Conservation (phyloP, 37 sponge, comb jelly and placozoan genomes). For the Spongia lamella region DNA sequence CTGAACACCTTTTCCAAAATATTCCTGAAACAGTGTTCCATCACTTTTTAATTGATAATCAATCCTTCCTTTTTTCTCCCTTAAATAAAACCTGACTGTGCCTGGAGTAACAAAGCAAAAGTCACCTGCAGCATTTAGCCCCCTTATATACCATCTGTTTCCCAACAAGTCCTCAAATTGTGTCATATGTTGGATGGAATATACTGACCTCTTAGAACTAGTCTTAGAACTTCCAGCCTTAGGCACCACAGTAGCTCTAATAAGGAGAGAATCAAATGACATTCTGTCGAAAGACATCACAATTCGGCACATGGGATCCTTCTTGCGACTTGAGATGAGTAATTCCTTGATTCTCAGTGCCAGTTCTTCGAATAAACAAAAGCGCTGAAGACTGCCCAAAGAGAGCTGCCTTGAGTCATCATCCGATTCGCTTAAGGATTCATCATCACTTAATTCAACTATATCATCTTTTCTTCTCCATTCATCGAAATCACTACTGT, state of each 20-base stretch:
- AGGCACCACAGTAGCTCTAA: background rate
- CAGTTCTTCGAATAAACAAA: too few relatives aligned
- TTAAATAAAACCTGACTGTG: conserved; percentile 18
- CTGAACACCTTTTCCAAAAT: background rate
- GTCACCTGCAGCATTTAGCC: conserved; percentile 17
- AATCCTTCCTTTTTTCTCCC: background rate
- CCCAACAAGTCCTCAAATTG: conserved; percentile 3
- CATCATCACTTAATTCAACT: background rate
- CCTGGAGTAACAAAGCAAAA: conserved; percentile 6
- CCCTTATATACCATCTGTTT: conserved; percentile 13
- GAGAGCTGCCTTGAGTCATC: too few relatives aligned
- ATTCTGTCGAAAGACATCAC: conserved; percentile 8
- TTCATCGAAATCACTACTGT: conserved; percentile 7
- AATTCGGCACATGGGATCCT: background rate
- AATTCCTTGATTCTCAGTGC: background rate
- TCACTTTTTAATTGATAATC: too few relatives aligned
- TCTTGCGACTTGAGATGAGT: background rate
- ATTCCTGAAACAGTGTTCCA: too few relatives aligned
- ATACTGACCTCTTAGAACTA: background rate
- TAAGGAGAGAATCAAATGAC: background rate
- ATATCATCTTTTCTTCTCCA: too few relatives aligned
- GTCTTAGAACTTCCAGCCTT: background rate
- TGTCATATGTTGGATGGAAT: background rate
- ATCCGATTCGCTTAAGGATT: too few relatives aligned
- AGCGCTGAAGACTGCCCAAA: too few relatives aligned